Base-by-base conservation (phyloP, 2,888 invertebrate species). In the Cataglyphis cursor region DNA sequence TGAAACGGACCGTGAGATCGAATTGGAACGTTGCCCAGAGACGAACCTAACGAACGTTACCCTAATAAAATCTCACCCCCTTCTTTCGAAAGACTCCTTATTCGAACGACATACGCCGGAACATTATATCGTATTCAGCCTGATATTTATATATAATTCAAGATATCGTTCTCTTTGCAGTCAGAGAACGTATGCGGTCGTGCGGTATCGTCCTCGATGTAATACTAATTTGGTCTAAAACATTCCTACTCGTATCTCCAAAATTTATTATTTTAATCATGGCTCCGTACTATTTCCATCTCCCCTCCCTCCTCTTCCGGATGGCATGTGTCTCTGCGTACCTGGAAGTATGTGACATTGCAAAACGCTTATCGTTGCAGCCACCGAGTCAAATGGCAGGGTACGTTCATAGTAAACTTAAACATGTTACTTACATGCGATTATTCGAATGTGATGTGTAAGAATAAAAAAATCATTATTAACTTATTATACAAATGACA, bases 221-320 rank as follows among this genome's bases (percentile, higher is more conserved):
- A 15, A 61, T 59, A 83, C 85, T 86, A 92, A 91, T 89, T 91
- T 87, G 78, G 78, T 70, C 65, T 83, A 85, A 86, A 88, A 78
- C 80, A 87, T 85, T 38, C 66, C 88, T 83, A 61, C 68, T 65
- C 51, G 68, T 76, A 54, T n/a, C 78, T 86, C 83, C 81, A 82
- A 81, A 91, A 93, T 93, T 93, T 93, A 93, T 93, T 91, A 91
- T 91, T 92, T 92, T 91, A 93, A 93, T 93, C 91, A 91, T 88
- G 85, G 87, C 57, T 66, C 54, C 70, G 70, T 75, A 38, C 81
- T 21, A n/a, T 59, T 73, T 18, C 38, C 48, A n/a, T 44, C 38
- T 6, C 44, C 44, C 8, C 0, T 0, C 74, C 48, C 24, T n/a
- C 38, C 12, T 5, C 24, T 28, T 18, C 18, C 3, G 3, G 70